Evolutionary conservation across 2,888 invertebrate genomes (phyloP).

Genomic region (Gari tellinella): DNA sequence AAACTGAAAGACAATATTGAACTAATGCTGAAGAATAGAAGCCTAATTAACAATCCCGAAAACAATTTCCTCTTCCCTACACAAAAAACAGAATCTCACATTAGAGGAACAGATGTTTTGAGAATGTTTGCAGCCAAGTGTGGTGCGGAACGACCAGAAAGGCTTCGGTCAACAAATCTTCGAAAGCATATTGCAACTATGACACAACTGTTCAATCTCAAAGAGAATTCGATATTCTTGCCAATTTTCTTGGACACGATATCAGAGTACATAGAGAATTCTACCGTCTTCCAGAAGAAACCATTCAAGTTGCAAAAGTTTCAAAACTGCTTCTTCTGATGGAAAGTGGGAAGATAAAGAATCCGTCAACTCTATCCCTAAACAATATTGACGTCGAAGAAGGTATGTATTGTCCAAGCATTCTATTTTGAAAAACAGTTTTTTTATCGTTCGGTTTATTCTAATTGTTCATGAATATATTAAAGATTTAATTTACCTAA

Average conservation of each 20-base stretch:
- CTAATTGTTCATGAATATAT: too few relatives aligned
- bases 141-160: constrained; percentile 5
- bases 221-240: constrained; percentile 16
- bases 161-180: constrained; percentile 18
- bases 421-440: too few relatives aligned
- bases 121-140: constrained; percentile 8
- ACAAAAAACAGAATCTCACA: not conserved
- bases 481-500: too few relatives aligned
- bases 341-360: not conserved
- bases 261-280: constrained; percentile 17
- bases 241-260: constrained; percentile 19
- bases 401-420: too few relatives aligned
- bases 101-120: constrained; percentile 9
- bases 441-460: too few relatives aligned
- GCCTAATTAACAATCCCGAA: not conserved
- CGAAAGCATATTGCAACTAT: constrained; percentile 26
- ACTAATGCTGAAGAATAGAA: not conserved
- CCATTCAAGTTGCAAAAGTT: constrained; percentile 23
- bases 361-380: too few relatives aligned
- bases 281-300: constrained; percentile 18
- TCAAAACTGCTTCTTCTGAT: constrained; percentile 7
- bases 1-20: constrained; percentile 1
- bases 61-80: constrained; percentile 18
- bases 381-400: too few relatives aligned
- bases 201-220: constrained; percentile 20